These are phyloP conservation scores for Pogonomyrmex barbatus DNA, from an alignment of 1,140 invertebrate genomes.

Conservation along the genomic window DNA sequence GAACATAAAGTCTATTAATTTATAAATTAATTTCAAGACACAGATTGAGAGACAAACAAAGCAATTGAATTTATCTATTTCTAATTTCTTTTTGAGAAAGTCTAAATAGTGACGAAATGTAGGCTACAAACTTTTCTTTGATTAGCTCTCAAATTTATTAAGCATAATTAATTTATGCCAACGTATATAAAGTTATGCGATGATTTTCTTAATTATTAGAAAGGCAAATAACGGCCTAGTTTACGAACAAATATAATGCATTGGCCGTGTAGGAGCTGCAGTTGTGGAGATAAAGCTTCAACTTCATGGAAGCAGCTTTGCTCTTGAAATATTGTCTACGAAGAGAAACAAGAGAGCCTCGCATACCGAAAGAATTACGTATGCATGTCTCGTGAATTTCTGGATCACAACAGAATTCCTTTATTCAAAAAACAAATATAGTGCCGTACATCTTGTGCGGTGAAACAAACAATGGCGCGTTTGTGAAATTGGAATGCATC, in stretches of 20 bases:
- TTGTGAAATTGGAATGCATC: slow-evolving; percentile 47
- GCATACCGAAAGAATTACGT: slow-evolving; percentile 56
- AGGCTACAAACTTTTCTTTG: neutral
- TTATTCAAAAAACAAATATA: slow-evolving; percentile 64
- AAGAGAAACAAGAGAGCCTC: slow-evolving; percentile 57
- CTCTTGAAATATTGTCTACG: slow-evolving; percentile 64
- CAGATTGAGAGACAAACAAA: neutral
- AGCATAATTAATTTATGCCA: neutral
- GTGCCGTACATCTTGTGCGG: slow-evolving; percentile 50
- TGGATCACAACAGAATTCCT: slow-evolving; percentile 60
- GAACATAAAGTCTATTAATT: slow-evolving; percentile 2
- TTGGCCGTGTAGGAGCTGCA: slow-evolving; percentile 29
- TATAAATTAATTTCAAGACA: neutral
- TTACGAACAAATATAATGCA: slow-evolving; percentile 40
- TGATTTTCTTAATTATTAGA: slow-evolving; percentile 29
- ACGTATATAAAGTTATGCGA: neutral
- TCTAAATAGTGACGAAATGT: neutral
- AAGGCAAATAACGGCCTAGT: slow-evolving; percentile 26
- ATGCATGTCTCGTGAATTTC: slow-evolving; percentile 64
- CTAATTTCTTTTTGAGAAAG: neutral
- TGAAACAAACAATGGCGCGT: slow-evolving; percentile 44
- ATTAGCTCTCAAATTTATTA: neutral
- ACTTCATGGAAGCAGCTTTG: slow-evolving; percentile 58
- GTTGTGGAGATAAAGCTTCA: slow-evolving; percentile 55
- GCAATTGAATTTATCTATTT: neutral